These are phyloP conservation scores for Lymantria monacha DNA, from an alignment of 2,888 invertebrate genomes.

Conservation along the genomic window DNA sequence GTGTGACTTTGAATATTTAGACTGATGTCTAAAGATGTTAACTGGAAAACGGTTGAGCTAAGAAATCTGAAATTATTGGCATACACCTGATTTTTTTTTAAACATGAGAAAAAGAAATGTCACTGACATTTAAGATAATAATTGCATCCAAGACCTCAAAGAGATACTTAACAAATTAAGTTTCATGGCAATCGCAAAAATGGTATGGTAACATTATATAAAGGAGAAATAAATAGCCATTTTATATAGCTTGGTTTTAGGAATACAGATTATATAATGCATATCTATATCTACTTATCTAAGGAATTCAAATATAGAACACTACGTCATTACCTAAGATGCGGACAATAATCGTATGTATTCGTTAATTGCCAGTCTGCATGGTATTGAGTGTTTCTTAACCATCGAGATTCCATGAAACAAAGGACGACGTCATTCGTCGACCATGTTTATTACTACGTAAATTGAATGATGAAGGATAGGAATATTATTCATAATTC, in stretches of 20 bases:
- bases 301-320: background rate
- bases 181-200: too few relatives aligned
- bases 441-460: constrained; percentile 15
- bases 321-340: background rate
- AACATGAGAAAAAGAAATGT: too few relatives aligned
- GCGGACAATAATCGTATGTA: constrained; percentile 6
- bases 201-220: too few relatives aligned
- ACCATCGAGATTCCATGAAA: constrained; percentile 48
- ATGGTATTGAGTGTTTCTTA: constrained; percentile 24
- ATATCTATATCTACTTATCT: too few relatives aligned
- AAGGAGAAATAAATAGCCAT: too few relatives aligned
- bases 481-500: constrained; percentile 10
- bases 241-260: too few relatives aligned
- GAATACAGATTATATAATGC: too few relatives aligned
- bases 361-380: constrained; percentile 28
- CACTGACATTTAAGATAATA: too few relatives aligned
- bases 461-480: constrained; percentile 14
- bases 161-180: too few relatives aligned
- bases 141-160: too few relatives aligned
- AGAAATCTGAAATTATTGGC: background rate
- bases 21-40: background rate
- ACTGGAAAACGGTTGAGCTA: background rate
- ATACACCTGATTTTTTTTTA: background rate
- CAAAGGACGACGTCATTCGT: constrained; percentile 43
- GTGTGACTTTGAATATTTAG: background rate